Conservation (phyloP, 2,888 invertebrate genomes). For the Camponotus fellah region DNA sequence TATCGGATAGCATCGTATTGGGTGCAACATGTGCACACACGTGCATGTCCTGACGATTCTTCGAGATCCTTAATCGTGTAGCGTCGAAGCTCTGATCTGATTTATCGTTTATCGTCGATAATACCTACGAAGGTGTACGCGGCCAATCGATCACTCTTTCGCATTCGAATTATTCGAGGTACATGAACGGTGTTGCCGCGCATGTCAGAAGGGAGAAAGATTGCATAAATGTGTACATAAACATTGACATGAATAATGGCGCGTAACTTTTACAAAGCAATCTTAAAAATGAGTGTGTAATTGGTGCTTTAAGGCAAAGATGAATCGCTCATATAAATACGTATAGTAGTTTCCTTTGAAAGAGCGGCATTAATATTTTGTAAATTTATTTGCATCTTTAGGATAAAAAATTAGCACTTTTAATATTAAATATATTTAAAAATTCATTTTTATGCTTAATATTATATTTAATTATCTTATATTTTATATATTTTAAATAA, state of each 20-base stretch:
- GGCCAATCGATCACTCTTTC: slow-evolving; percentile 70
- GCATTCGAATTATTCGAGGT: slow-evolving; percentile 50
- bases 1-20: slow-evolving; percentile 35
- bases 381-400: neutral
- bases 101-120: slow-evolving; percentile 72
- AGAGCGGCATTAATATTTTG: neutral
- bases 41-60: slow-evolving; percentile 29
- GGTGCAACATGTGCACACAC: slow-evolving; percentile 33
- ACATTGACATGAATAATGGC: slow-evolving; percentile 49
- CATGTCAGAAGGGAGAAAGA: slow-evolving; percentile 2
- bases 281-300: slow-evolving; percentile 25
- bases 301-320: slow-evolving; percentile 40
- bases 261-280: slow-evolving; percentile 8
- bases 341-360: slow-evolving; percentile 1
- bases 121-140: slow-evolving; percentile 62
- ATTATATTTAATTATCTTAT: neutral
- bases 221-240: slow-evolving; percentile 43
- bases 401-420: neutral
- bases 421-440: neutral
- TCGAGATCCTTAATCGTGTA: slow-evolving; percentile 49
- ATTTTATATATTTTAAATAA: neutral
- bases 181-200: slow-evolving; percentile 32
- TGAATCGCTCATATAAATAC: slow-evolving; percentile 5
- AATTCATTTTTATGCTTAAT: neutral
- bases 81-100: slow-evolving; percentile 55